Conservation (phyloP, 2,888 invertebrate species). For the Synergus gifuensis region DNA sequence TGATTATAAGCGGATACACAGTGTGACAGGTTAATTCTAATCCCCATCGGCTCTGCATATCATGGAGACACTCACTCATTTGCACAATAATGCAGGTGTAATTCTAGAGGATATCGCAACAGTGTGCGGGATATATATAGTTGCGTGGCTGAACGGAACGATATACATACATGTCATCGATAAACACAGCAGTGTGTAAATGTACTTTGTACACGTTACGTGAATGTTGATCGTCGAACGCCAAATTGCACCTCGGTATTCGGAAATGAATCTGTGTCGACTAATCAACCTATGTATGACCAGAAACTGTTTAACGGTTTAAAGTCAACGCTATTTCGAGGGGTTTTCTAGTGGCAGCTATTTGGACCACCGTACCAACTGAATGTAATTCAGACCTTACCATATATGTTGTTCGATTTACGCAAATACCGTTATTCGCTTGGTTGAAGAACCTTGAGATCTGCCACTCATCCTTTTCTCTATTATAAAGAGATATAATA, state of each 20-base stretch:
- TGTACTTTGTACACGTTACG: conserved; percentile 47
- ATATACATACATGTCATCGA: conserved; percentile 46
- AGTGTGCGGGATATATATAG: conserved; percentile 44
- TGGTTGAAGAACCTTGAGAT: not conserved
- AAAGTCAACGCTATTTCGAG: conserved; percentile 46
- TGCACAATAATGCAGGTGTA: conserved; percentile 72
- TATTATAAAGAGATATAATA: not conserved
- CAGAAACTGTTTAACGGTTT: conserved; percentile 43
- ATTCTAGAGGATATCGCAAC: conserved; percentile 62
- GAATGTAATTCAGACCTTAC: not conserved
- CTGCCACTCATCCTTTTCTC: not conserved
- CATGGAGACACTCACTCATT: conserved; percentile 68
- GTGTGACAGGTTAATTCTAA: conserved; percentile 57
- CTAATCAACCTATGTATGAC: conserved; percentile 23
- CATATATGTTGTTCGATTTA: not conserved
- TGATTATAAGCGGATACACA: conserved; percentile 53
- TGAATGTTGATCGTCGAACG: conserved; percentile 48
- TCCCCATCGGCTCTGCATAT: conserved; percentile 60
- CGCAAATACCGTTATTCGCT: conserved; percentile 3
- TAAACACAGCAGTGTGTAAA: conserved; percentile 51
- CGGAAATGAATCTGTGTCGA: conserved; percentile 58
- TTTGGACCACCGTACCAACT: not conserved
- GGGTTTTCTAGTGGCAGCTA: not conserved
- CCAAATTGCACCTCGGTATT: conserved; percentile 45
- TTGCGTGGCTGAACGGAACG: conserved; percentile 45